Evolutionary conservation across 2,888 invertebrate species (phyloP).

Genomic region (Caradrina clavipalpis): DNA sequence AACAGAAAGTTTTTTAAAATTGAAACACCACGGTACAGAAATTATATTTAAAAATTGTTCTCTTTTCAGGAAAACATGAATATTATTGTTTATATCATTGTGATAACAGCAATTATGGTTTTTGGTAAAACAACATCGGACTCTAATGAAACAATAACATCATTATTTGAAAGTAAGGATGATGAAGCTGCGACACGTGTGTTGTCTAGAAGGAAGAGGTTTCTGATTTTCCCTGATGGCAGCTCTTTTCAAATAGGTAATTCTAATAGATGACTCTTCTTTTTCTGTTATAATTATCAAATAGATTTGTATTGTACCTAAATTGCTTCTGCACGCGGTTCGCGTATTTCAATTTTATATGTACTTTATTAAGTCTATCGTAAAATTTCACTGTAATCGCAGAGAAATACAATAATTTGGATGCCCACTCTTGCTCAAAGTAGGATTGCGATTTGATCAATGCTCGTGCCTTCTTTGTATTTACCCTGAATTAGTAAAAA

Average conservation of each 20-base stretch:
- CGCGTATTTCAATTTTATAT: too few relatives aligned
- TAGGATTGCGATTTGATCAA: too few relatives aligned
- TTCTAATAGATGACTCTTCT: neutral
- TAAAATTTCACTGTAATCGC: too few relatives aligned
- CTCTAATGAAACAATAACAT: neutral
- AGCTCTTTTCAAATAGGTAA: conserved; percentile 91
- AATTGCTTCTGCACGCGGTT: too few relatives aligned
- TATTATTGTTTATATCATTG: neutral
- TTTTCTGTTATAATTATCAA: too few relatives aligned
- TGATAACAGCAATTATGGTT: conserved; percentile 5
- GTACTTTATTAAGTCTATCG: too few relatives aligned
- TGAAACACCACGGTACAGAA: neutral
- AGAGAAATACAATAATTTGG: too few relatives aligned
- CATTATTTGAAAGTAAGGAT: conserved; percentile 6
- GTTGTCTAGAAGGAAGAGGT: conserved; percentile 89
- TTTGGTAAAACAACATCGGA: neutral
- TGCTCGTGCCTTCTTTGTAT: too few relatives aligned
- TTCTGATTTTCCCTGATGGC: conserved; percentile 91
- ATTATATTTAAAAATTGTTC: neutral
- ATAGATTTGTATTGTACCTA: too few relatives aligned
- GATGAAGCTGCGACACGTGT: conserved; percentile 45
- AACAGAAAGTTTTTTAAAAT: too few relatives aligned
- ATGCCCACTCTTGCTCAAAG: too few relatives aligned
- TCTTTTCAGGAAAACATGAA: conserved; percentile 39
- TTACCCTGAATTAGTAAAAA: too few relatives aligned